Evolutionary conservation across 92 coral and sea anemone species (phyloP).

Genomic region (Epizoanthus illoricatus): DNA sequence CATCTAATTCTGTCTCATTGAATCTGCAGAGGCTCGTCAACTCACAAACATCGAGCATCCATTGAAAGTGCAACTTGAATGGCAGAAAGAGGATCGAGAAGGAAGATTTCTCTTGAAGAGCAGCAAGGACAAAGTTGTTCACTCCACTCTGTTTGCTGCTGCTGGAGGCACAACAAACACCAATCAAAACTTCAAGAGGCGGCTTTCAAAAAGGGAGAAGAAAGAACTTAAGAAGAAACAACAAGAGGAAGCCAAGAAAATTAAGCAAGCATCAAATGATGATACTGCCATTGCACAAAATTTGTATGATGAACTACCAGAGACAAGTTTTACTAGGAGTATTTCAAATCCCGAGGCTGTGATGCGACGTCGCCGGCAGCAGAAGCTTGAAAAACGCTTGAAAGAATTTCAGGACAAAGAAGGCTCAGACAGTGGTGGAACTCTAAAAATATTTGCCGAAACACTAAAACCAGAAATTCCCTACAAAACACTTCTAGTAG

Average conservation of each 20-base stretch:
- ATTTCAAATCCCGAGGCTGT: slow-evolving; percentile 97
- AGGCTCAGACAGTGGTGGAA: slow-evolving; percentile 87
- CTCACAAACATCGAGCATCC: slow-evolving; percentile 71
- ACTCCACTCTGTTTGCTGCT: slow-evolving; percentile 73
- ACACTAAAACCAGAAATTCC: slow-evolving; percentile 95
- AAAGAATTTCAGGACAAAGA: slow-evolving; percentile 78
- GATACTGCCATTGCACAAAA: slow-evolving; percentile 79
- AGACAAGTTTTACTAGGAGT: slow-evolving; percentile 87
- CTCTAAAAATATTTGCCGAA: slow-evolving; percentile 92
- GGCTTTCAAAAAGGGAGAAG: slow-evolving; percentile 91
- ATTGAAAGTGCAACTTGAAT: slow-evolving; percentile 80
- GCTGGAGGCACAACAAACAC: slow-evolving; percentile 55
- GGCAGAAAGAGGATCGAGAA: slow-evolving; percentile 91
- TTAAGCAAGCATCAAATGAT: slow-evolving; percentile 49
- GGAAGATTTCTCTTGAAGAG: slow-evolving; percentile 94
- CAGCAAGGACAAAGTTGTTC: slow-evolving; percentile 81
- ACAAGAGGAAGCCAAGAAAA: slow-evolving; percentile 59
- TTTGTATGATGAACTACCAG: slow-evolving; percentile 87
- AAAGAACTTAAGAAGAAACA: slow-evolving; percentile 78
- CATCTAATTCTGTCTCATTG: no score
- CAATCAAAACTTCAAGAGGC: slow-evolving; percentile 70
- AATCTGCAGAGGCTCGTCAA: slow-evolving; percentile 69
- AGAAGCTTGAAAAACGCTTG: slow-evolving; percentile 74
- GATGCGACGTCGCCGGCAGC: slow-evolving; percentile 89
- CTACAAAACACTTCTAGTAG: slow-evolving; percentile 87